Conservation (phyloP, 2,113 vertebrate species). For the Zapus hudsonius region DNA sequence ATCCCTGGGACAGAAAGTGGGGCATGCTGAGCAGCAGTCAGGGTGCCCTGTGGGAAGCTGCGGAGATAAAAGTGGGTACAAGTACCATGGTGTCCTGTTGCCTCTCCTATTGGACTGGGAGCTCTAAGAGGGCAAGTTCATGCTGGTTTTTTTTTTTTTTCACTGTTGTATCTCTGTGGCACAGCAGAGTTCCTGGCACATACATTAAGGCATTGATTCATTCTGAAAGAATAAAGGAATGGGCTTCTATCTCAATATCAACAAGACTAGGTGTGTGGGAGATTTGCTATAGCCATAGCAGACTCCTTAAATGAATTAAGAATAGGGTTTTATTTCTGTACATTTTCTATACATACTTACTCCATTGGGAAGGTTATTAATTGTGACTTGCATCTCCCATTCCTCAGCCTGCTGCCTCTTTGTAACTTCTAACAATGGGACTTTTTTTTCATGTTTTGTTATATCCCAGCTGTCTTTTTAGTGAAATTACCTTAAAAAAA, state of each 20-base stretch:
- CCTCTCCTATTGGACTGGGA: not conserved
- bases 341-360: not conserved
- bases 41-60: not conserved
- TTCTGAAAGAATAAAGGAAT: not conserved
- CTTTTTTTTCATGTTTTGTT: not conserved
- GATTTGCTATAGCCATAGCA: not conserved
- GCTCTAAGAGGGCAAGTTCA: not conserved
- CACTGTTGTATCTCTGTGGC: not conserved
- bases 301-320: not conserved
- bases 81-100: not conserved
- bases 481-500: not conserved
- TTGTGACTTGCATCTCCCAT: not conserved
- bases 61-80: not conserved
- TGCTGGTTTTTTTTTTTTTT: not conserved
- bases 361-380: not conserved
- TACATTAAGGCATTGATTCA: not conserved
- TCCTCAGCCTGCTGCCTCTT: not conserved
- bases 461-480: not conserved
- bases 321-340: not conserved
- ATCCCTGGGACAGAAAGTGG: not conserved
- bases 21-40: rapidly evolving
- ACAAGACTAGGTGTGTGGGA: not conserved
- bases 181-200: not conserved
- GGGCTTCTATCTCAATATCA: not conserved
- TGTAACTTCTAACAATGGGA: not conserved